Evolutionary conservation across 1,140 invertebrate genomes (phyloP).

Genomic region (Drosophila funebris): DNA sequence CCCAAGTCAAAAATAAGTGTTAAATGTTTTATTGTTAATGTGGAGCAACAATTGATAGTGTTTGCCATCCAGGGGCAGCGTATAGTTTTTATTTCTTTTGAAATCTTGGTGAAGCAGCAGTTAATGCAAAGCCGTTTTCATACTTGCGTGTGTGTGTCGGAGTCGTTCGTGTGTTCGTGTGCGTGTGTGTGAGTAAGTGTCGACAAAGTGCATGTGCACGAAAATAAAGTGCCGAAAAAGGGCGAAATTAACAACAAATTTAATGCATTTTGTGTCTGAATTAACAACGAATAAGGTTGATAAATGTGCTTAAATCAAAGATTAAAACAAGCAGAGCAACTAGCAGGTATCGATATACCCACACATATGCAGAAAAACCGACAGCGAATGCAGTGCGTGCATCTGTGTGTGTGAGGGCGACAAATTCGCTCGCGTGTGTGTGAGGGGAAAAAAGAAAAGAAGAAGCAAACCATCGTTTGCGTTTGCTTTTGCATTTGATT

Average conservation of each 20-base stretch:
- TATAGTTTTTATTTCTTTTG: not conserved
- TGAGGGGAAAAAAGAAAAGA: conserved; percentile 11
- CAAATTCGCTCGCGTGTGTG: conserved; percentile 48
- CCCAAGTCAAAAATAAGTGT: conserved; percentile 11
- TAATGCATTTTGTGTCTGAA: conserved; percentile 2
- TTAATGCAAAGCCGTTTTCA: conserved; percentile 31
- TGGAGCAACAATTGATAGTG: not conserved
- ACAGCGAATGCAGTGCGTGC: conserved; percentile 56
- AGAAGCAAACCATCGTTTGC: conserved; percentile 40
- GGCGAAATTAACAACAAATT: conserved; percentile 8
- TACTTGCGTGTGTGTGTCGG: conserved; percentile 7
- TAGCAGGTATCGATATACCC: conserved; percentile 17
- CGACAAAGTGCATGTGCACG: conserved; percentile 60
- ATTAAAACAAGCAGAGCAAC: conserved; percentile 13
- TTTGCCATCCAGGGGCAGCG: not conserved
- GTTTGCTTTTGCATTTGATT: conserved; percentile 45
- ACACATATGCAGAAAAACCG: conserved; percentile 37
- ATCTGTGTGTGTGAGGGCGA: conserved; percentile 49
- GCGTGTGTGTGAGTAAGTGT: conserved; percentile 38
- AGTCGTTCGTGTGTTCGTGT: conserved; percentile 15
- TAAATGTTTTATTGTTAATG: conserved; percentile 11
- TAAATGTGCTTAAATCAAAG: conserved; percentile 18
- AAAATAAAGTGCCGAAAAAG: conserved; percentile 43
- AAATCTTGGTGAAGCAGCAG: conserved; percentile 25
- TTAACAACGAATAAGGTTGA: conserved; percentile 13